Conservation (phyloP, 2,797 vertebrate genomes). For the Helicolenus hilgendorfi region DNA sequence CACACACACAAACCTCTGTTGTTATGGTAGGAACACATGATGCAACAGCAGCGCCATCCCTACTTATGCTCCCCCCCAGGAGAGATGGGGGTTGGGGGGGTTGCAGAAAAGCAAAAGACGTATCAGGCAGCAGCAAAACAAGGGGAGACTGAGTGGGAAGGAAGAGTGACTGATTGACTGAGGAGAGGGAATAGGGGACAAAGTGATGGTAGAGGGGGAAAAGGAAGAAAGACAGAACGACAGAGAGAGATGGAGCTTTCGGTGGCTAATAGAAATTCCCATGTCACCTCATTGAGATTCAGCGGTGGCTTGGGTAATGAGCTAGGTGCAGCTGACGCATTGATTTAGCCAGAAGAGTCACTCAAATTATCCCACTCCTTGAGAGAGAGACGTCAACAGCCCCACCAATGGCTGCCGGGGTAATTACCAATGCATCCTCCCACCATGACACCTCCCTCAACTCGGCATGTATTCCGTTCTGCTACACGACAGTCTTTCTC, state of each 20-base stretch:
- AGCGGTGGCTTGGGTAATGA: slow-evolving; percentile 82
- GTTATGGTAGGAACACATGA: slow-evolving; percentile 58
- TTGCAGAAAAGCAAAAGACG: slow-evolving; percentile 17
- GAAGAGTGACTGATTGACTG: slow-evolving; percentile 52
- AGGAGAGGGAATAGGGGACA: slow-evolving; percentile 21
- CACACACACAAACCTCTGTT: slow-evolving; percentile 22
- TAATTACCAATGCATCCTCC: slow-evolving; percentile 71
- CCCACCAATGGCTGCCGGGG: slow-evolving; percentile 77
- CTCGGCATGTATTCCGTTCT: slow-evolving; percentile 36
- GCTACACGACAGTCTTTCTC: slow-evolving; percentile 32
- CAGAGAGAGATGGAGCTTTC: slow-evolving; percentile 34
- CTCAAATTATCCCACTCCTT: slow-evolving; percentile 83
- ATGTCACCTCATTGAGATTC: slow-evolving; percentile 77
- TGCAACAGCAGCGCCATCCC: slow-evolving; percentile 70
- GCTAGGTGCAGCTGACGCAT: slow-evolving; percentile 83
- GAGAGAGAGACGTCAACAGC: slow-evolving; percentile 84
- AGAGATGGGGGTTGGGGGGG: slow-evolving; percentile 1
- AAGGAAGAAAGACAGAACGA: not conserved
- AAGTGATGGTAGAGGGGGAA: slow-evolving; percentile 23
- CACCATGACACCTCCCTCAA: slow-evolving; percentile 38
- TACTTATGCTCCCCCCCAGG: slow-evolving; percentile 43
- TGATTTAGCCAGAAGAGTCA: slow-evolving; percentile 85
- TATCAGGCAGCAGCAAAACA: slow-evolving; percentile 50
- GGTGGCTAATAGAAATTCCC: slow-evolving; percentile 79
- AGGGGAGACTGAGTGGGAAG: slow-evolving; percentile 11